A percentile compares a stretch with the other conserved stretches of the same genome.
Evolutionary conservation across 2,888 invertebrate species (phyloP).

Genomic region (Danaus chrysippus): DNA sequence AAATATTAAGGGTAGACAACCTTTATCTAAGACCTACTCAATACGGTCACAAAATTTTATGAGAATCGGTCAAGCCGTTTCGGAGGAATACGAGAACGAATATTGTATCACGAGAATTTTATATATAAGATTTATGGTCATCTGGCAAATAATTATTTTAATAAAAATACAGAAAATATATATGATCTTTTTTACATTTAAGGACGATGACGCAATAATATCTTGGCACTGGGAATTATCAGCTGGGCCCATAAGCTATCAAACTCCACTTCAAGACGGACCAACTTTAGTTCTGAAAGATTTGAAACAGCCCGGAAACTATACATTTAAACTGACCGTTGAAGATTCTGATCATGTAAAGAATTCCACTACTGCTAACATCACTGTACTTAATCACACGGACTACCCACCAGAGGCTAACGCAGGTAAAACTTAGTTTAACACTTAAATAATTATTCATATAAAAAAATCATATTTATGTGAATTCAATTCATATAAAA

Average conservation of each 20-base stretch:
- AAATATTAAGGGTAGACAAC: too few species aligned
- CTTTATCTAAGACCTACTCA: too few species aligned
- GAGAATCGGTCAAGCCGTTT: too few species aligned
- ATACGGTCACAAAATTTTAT: too few species aligned
- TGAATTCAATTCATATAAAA: too few species aligned
- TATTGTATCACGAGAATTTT: too few species aligned
- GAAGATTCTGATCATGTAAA: slow-evolving; percentile 93
- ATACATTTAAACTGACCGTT: slow-evolving; percentile 93
- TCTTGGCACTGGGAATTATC: slow-evolving; percentile 96
- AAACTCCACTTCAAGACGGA: slow-evolving; percentile 87
- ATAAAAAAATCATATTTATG: too few species aligned
- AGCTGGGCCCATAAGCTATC: slow-evolving; percentile 91
- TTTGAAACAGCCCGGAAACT: slow-evolving; percentile 91
- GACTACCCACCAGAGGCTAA: slow-evolving; percentile 98
- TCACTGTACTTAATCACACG: slow-evolving; percentile 92
- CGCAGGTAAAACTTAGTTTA: slow-evolving; percentile 77
- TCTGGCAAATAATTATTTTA: too few species aligned
- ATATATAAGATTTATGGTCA: too few species aligned
- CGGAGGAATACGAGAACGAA: too few species aligned
- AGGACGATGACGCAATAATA: slow-evolving; percentile 90
- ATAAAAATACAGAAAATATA: too few species aligned
- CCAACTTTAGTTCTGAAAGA: slow-evolving; percentile 91
- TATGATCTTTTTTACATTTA: not conserved
- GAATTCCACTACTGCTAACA: slow-evolving; percentile 91
- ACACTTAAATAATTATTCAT: too few species aligned